Evolutionary conservation across 2,113 vertebrate species (phyloP).

Genomic region (Dicaeum eximium): DNA sequence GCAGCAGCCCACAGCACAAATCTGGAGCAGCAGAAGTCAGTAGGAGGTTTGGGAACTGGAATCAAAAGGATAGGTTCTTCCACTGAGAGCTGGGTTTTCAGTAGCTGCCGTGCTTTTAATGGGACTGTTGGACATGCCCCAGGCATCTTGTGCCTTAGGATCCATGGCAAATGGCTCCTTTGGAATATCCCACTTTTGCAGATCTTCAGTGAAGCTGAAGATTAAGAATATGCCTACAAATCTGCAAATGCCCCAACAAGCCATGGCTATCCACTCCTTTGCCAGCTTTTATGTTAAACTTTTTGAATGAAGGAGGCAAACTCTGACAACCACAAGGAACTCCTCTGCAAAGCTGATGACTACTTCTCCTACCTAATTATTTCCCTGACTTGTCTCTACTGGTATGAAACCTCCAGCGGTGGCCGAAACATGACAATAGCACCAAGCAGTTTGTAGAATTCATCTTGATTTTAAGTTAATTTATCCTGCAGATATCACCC

Average conservation of each 20-base stretch:
- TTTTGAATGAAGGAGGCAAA: neutral
- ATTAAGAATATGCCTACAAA: neutral
- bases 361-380: neutral
- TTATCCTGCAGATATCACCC: neutral
- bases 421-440: neutral
- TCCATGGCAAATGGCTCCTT: neutral
- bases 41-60: neutral
- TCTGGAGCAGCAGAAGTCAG: neutral
- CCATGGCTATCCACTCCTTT: neutral
- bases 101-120: neutral
- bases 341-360: neutral
- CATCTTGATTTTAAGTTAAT: neutral
- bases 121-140: neutral
- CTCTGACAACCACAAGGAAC: neutral
- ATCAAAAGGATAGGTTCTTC: neutral
- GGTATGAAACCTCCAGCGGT: neutral
- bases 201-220: neutral
- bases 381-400: neutral
- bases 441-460: neutral
- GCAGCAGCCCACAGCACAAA: neutral
- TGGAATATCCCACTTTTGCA: neutral
- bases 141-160: neutral
- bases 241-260: neutral
- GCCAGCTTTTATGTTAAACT: neutral
- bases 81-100: neutral